Conservation (phyloP, 2,888 invertebrate species). For the Ctena decussata region DNA sequence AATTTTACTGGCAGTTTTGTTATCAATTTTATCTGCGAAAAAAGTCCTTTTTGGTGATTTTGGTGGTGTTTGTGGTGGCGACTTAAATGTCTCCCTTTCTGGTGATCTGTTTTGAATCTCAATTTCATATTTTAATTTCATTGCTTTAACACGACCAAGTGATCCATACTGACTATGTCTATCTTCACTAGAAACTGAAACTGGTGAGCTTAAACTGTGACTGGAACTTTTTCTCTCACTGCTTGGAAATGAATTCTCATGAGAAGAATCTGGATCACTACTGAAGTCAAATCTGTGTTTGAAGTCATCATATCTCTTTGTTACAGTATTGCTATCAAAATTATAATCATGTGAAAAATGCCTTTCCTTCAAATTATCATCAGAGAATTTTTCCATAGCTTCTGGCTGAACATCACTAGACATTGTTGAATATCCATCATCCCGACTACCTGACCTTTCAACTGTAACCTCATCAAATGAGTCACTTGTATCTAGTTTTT, state of each 20-base stretch:
- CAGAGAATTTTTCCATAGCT: conserved; percentile 77
- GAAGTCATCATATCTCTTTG: not conserved
- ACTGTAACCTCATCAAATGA: conserved; percentile 68
- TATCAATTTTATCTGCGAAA: not conserved
- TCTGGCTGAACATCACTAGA: conserved; percentile 83
- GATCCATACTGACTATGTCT: conserved; percentile 68
- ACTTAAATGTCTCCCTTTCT: conserved; percentile 42
- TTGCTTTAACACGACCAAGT: conserved; percentile 73
- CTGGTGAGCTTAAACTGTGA: conserved; percentile 73
- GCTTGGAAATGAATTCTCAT: conserved; percentile 73
- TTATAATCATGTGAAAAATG: not conserved
- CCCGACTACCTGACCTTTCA: conserved; percentile 82
- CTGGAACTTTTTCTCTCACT: conserved; percentile 70
- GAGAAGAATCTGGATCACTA: conserved; percentile 67
- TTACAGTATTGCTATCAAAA: not conserved
- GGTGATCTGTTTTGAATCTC: conserved; percentile 66
- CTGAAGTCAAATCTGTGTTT: conserved; percentile 24
- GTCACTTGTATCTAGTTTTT: not conserved
- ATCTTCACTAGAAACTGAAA: conserved; percentile 70
- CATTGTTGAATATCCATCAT: conserved; percentile 84
- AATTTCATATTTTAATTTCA: conserved; percentile 75
- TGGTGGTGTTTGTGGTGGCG: conserved; percentile 31
- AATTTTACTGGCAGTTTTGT: not conserved
- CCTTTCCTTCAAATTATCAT: conserved; percentile 57
- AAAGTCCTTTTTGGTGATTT: not conserved